Evolutionary conservation across 2,797 vertebrate species (phyloP).

Genomic region (Pseudochirops cupreus): DNA sequence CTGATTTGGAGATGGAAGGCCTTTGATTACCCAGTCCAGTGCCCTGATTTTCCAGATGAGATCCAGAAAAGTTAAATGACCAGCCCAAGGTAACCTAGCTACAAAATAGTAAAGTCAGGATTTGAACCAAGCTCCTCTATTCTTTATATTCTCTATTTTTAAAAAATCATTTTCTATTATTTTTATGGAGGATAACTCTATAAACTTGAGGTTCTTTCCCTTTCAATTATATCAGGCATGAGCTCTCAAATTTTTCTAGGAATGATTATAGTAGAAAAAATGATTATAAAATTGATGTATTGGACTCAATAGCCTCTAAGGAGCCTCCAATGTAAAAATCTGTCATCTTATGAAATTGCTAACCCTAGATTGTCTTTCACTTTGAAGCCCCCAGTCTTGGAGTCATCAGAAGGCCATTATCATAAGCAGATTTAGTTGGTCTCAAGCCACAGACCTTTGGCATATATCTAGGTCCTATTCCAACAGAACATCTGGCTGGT

Average conservation of each 20-base stretch:
- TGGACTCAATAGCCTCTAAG: conserved; percentile 16
- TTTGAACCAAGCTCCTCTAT: neutral
- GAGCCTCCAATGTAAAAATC: conserved; percentile 61
- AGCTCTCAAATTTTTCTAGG: conserved; percentile 59
- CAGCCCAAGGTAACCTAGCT: neutral
- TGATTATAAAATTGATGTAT: neutral
- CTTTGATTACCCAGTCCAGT: neutral
- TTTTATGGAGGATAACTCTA: conserved; percentile 53
- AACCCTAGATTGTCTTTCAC: neutral
- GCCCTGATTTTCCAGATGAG: neutral
- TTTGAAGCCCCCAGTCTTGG: neutral
- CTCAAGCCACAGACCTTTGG: neutral
- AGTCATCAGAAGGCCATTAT: neutral
- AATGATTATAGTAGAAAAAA: conserved; percentile 33
- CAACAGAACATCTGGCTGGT: conserved; percentile 88
- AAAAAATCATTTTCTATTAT: conserved; percentile 58
- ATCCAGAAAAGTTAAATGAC: neutral
- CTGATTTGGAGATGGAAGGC: neutral
- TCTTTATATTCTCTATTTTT: neutral
- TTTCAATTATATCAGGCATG: conserved; percentile 38
- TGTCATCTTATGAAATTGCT: conserved; percentile 33
- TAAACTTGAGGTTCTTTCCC: conserved; percentile 57
- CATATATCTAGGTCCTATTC: neutral
- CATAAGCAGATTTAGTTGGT: neutral
- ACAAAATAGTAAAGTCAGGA: neutral